These are phyloP conservation scores for Campoplex capitator DNA, from an alignment of 2,888 invertebrate genomes.

Conservation along the genomic window DNA sequence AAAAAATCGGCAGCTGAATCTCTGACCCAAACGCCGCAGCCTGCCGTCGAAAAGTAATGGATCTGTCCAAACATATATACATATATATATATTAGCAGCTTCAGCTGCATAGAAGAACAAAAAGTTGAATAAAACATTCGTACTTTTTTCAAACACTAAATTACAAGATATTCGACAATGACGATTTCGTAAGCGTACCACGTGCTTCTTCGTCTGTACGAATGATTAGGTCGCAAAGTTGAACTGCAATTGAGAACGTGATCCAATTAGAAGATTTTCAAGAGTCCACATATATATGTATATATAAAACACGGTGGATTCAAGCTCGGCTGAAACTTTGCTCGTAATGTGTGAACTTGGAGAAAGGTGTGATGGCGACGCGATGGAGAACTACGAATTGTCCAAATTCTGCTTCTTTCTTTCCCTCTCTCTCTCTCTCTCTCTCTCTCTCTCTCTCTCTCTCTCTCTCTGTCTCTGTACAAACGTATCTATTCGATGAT, in stretches of 20 bases:
- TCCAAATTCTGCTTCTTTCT: background rate
- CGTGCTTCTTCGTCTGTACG: slow-evolving; percentile 49
- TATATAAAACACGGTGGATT: slow-evolving; percentile 22
- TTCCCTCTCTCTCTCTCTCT: too few species aligned
- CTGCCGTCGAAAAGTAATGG: too few species aligned
- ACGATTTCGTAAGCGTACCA: slow-evolving; percentile 41
- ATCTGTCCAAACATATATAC: too few species aligned
- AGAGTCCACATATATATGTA: background rate
- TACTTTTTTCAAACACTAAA: background rate
- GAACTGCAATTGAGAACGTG: slow-evolving; percentile 59
- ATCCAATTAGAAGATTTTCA: slow-evolving; percentile 61
- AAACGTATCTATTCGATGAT: background rate
- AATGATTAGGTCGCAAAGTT: slow-evolving; percentile 60
- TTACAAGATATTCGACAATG: slow-evolving; percentile 1
- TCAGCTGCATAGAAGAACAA: background rate
- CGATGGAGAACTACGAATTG: slow-evolving; percentile 16
- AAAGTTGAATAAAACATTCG: background rate
- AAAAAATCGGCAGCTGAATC: too few species aligned
- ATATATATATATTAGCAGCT: too few species aligned
- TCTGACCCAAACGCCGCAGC: too few species aligned
- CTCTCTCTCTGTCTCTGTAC: background rate
- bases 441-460: too few species aligned
- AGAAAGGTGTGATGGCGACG: slow-evolving; percentile 33
- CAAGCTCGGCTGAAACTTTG: slow-evolving; percentile 46
- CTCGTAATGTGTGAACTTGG: slow-evolving; percentile 57